Evolutionary conservation across 2,888 invertebrate species (phyloP), one percentile per base, ranked within the genome.

Genomic region (Dicycla oo): DNA sequence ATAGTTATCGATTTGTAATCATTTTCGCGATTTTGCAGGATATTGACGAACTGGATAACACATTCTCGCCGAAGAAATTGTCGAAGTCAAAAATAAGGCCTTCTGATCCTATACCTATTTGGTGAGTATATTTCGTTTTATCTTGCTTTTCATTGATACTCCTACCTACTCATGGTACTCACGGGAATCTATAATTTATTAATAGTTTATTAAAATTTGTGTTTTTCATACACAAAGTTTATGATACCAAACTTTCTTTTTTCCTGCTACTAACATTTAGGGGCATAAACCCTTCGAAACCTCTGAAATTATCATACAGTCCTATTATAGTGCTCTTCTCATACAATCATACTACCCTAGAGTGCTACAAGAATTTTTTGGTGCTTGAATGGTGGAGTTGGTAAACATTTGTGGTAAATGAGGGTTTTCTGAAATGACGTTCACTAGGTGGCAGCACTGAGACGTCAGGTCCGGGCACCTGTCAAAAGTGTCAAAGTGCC

Each of bases 31-130:
- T 23, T 43, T 61, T 62, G 6, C 13, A 90, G 90, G 87, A 87
- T 72, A 88, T 86, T 10, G 95, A 96, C 20, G 95, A 95, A 68
- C 71, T 93, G 69, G 95, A 95, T 75, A 91, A 85, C 77, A 91
- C 94, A 0, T 95, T 94, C 76, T 93, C 94, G 13, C 93, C 93
- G 3, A 92, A 89, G 67, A 93, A 89, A 60, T 73, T 82, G 2
- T 90, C 91, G 11, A 93, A 95, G 88, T 90, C 96, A 81, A 90
- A 96, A 85, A 84, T 96, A 26, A 97, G 97, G 84, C 93, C 96
- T 47, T 98, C 98, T 0, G 97, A 97, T 89, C 98, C 98, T 0
- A 98, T 98, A 88, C 98, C 98, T 4, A 98, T 98, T 79, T 97
- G 97, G 97, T 97, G 91, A 94, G 95, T 87, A 47, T 63, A 6